phyloP scores from a whole-genome alignment of 1,140 invertebrate species.

The Drosophila nasuta region DNA sequence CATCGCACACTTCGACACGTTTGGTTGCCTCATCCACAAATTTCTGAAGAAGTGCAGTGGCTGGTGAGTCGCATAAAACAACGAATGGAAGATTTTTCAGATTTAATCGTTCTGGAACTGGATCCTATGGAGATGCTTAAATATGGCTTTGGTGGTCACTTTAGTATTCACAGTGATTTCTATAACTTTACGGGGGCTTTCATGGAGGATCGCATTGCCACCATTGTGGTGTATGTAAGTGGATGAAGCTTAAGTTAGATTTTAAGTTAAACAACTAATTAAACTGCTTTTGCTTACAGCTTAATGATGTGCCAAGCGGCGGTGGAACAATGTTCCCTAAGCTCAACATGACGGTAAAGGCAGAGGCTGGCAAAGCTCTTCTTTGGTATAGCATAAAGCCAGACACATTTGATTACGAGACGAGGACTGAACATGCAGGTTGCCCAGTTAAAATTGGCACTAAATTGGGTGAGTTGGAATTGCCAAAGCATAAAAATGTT shows the following conservation, averaged over 20 bases:
- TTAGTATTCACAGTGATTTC: slow-evolving; percentile 88
- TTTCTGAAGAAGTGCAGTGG: too few species aligned
- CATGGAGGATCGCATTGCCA: slow-evolving; percentile 57
- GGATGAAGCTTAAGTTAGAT: too few species aligned
- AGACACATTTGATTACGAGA: slow-evolving; percentile 12
- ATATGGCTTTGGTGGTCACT: slow-evolving; percentile 90
- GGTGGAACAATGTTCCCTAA: slow-evolving; percentile 43
- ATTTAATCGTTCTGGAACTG: slow-evolving; percentile 76
- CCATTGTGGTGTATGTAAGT: slow-evolving; percentile 65
- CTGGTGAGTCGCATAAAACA: slow-evolving; percentile 90
- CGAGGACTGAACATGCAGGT: not conserved
- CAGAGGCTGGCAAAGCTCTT: slow-evolving; percentile 44
- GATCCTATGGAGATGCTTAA: slow-evolving; percentile 87
- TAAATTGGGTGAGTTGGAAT: not conserved
- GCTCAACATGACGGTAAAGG: slow-evolving; percentile 11
- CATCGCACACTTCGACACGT: slow-evolving; percentile 95
- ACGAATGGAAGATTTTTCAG: slow-evolving; percentile 90
- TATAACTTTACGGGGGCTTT: slow-evolving; percentile 75
- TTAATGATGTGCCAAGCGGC: slow-evolving; percentile 47
- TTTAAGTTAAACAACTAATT: too few species aligned
- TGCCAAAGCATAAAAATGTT: too few species aligned
- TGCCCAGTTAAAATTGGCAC: slow-evolving; percentile 48
- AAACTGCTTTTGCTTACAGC: slow-evolving; percentile 13
- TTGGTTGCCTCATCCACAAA: slow-evolving; percentile 87
- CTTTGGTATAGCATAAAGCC: slow-evolving; percentile 43